Base-by-base conservation (phyloP, 1,140 invertebrate genomes). In the Drosophila lowei region DNA sequence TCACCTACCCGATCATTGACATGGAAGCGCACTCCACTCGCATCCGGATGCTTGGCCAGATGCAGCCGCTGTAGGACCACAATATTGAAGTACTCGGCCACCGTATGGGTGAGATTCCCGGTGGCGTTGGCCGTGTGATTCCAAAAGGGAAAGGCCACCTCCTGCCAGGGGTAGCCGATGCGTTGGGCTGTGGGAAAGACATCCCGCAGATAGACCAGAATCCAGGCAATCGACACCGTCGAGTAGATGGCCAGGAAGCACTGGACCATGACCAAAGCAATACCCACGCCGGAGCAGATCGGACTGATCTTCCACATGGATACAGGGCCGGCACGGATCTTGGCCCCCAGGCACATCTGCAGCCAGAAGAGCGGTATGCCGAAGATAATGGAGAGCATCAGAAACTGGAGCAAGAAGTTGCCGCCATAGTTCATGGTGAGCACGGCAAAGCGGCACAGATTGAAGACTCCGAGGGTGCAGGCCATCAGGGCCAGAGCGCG, bases 231-330 rank as follows among this genome's bases (percentile, higher is more conserved):
- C 3, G 96, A 96, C 9, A 97, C 94, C 48, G 97, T 95, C 79
- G 95, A 97, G 91, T 98, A 98, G 66, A 97, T 94, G 34, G 97
- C 96, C 56, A 97, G 94, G 23, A 97, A 92, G 6, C 95, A 95
- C 91, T 97, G 96, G 1, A 95, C 94, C 59, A 96, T 91, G 7
- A 98, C 92, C 53, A 98, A 91, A 0, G 96, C 94, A 55, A 97
- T 95, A 23, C 97, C 97, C 38, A 98, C 95, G 6, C 96, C 96
- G 92, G 96, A 95, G 90, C 98, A 98, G 62, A 98, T 94, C 0
- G 97, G 97, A 47, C 97, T 97, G 77, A 98, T 97, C 73, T 93
- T 95, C 97, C 97, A 98, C 96, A 98, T 97, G 72, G 97, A 96
- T 30, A 98, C 94, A 3, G 96, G 95, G 0, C 97, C 97, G 0